Conservation (phyloP, 1,140 invertebrate genomes). For the Physella acuta region DNA sequence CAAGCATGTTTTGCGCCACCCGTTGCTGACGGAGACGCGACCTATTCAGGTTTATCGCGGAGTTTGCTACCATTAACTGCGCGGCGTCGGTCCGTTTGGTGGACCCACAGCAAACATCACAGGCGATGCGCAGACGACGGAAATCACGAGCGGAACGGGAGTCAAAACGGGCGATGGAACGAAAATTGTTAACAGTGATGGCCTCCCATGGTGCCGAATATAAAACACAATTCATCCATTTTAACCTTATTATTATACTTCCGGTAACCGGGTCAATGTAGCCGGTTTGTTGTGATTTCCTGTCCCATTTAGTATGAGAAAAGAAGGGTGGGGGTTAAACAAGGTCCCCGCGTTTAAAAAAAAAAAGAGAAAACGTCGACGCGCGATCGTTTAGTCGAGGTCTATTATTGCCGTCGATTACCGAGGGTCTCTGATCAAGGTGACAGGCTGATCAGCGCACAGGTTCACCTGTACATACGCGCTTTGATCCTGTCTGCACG, state of each 20-base stretch:
- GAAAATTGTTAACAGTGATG: slow-evolving; percentile 16
- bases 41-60: too few relatives aligned
- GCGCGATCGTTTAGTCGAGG: slow-evolving; percentile 4
- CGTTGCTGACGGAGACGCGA: too few relatives aligned
- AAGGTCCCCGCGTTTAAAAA: not conserved
- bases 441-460: slow-evolving; percentile 5
- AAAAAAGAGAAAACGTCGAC: slow-evolving; percentile 3
- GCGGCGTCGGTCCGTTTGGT: too few relatives aligned
- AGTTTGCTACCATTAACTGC: too few relatives aligned
- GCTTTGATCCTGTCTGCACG: slow-evolving; percentile 4
- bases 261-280: slow-evolving; percentile 5
- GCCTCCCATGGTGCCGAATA: slow-evolving; percentile 3
- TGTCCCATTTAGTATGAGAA: too few relatives aligned
- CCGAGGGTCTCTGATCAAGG: slow-evolving; percentile 1
- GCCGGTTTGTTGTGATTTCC: not conserved
- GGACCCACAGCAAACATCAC: slow-evolving; percentile 6
- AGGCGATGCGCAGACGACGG: not conserved
- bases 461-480: slow-evolving; percentile 3
- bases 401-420: not conserved
- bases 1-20: too few relatives aligned
- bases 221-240: slow-evolving; percentile 13
- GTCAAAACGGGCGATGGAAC: slow-evolving; percentile 16
- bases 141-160: slow-evolving; percentile 7
- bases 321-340: too few relatives aligned
- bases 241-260: slow-evolving; percentile 21